Conservation (phyloP, 2,888 invertebrate species). For the Sympetrum striolatum region DNA sequence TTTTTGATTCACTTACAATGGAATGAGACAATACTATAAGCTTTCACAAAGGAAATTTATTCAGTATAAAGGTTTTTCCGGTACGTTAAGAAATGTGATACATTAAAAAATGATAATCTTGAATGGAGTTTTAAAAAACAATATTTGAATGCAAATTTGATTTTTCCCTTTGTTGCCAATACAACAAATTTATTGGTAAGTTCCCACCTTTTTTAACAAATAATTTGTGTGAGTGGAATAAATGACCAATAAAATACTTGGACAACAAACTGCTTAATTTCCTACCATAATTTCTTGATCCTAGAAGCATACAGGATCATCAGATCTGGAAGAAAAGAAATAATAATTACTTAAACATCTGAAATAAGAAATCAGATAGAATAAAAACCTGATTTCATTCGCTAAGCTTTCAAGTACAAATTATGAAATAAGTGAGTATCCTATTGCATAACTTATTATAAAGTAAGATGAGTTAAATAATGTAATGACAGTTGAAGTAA, state of each 20-base stretch:
- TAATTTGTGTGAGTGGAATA: neutral
- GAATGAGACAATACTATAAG: conserved; percentile 4
- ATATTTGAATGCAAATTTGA: neutral
- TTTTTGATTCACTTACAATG: neutral
- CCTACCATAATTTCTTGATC: neutral
- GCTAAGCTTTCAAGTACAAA: neutral
- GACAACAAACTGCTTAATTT: conserved; percentile 6
- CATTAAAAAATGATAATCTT: conserved; percentile 2
- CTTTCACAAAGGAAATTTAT: neutral
- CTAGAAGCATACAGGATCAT: conserved; percentile 9
- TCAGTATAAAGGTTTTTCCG: neutral
- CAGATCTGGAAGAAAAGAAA: conserved; percentile 3
- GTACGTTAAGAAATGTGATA: neutral
- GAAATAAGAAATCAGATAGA: neutral
- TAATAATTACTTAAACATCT: neutral
- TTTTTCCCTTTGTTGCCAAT: neutral
- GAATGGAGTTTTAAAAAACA: conserved; percentile 4
- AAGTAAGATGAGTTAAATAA: no score
- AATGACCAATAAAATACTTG: neutral
- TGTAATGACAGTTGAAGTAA: no score
- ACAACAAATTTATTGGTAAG: neutral
- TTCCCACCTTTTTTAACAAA: neutral
- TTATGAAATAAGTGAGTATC: no score
- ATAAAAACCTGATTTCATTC: neutral
- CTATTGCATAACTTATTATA: no score